Evolutionary conservation across 2,888 invertebrate species (phyloP), one percentile per base, ranked within the genome.

Genomic region (Calliopum simillimum): DNA sequence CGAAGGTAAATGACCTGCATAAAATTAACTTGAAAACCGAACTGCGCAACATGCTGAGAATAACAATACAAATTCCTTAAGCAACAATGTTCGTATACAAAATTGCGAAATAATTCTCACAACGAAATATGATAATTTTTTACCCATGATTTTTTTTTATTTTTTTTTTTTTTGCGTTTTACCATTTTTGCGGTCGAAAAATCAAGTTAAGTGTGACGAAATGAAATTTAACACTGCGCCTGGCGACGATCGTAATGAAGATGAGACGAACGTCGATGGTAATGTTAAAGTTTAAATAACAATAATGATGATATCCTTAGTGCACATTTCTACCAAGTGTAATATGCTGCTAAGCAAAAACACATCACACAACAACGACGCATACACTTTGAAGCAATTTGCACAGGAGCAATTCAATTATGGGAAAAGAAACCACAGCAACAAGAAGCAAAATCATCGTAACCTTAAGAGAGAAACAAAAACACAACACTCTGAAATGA

Each of bases 131-230:
- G 33, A 63, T 44, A 14, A 25, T 33, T 33, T 33, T 33, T 33
- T 8, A 2, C 5, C 33, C 8, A 8, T 46, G 16, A 63, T 49
- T 49, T 16, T 62, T 47, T 46, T 13, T 4, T 13, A 43, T 61
- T 62, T 46, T 4, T 61, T 46, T 61, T 25, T 47, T 61, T 16
- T 58, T 23, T 58, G 16, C 58, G 19, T 49, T 63, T 51, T n/a
- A 11, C n/a, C 41, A 63, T 51, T 16, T 43, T 43, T 59, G 61
- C 53, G 58, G 59, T 59, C 59, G 13, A 44, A 41, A 68, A 68
- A 61, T 53, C 61, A 61, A 65, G 51, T 43, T 51, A 55, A 61
- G 68, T 59, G 61, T 68, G 68, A 68, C 59, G 68, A 68, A 44
- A 61, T 61, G 68, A 68, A 61, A 68, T 61, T 53, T 47, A 61